These are phyloP conservation scores for Nibea albiflora DNA, from an alignment of 2,113 vertebrate genomes.

Conservation along the genomic window DNA sequence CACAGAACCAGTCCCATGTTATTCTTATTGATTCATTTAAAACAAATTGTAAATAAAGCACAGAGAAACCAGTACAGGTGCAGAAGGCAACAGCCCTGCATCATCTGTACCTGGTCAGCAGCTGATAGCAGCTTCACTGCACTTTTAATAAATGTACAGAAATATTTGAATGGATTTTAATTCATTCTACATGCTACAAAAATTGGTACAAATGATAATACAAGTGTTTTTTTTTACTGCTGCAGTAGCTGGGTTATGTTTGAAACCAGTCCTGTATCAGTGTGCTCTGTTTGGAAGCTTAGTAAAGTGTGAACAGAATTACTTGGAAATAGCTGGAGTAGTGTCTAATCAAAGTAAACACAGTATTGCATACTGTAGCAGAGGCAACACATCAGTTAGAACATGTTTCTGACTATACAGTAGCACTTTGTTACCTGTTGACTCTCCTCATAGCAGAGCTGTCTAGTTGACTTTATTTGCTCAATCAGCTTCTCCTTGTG, in stretches of 20 bases:
- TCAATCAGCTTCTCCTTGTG: conserved; percentile 90
- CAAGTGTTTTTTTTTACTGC: no score
- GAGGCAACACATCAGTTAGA: background rate
- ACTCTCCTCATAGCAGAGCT: conserved; percentile 91
- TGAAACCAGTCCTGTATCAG: background rate
- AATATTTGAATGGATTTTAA: no score
- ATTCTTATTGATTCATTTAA: background rate
- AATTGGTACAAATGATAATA: no score
- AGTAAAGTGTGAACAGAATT: background rate
- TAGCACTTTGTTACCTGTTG: conserved; percentile 84
- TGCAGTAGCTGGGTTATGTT: no score
- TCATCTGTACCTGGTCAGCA: no score
- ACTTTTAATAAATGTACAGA: no score
- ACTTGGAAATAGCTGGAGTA: background rate
- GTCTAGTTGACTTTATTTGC: conserved; percentile 88
- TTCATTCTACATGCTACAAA: no score
- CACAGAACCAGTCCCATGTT: background rate
- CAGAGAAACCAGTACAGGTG: no score
- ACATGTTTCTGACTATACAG: background rate
- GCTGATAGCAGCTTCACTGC: no score
- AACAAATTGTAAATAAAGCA: background rate
- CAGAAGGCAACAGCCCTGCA: no score
- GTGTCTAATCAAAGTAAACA: background rate
- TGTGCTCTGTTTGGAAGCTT: background rate
- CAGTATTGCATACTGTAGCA: background rate